Evolutionary conservation across 2,888 invertebrate genomes (phyloP).

Genomic region (Yponomeuta cagnagella): DNA sequence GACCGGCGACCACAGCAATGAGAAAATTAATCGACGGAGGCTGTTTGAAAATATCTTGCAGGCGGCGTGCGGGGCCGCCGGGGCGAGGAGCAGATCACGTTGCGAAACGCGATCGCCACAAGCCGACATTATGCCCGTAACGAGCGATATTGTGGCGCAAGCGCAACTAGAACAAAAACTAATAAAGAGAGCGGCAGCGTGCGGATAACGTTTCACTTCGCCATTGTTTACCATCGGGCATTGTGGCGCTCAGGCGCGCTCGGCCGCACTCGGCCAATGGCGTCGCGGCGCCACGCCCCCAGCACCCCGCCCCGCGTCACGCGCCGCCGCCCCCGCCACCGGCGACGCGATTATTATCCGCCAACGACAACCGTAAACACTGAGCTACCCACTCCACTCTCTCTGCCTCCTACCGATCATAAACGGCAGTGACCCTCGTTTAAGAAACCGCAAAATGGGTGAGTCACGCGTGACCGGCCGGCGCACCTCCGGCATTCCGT

Average conservation of each 20-base stretch:
- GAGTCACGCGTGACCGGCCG: not conserved
- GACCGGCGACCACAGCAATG: not conserved
- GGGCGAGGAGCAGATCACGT: conserved; percentile 7
- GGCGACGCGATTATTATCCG: conserved; percentile 4
- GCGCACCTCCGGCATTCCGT: not conserved
- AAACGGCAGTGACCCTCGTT: not conserved
- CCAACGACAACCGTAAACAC: not conserved
- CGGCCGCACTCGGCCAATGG: conserved; percentile 17
- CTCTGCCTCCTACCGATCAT: conserved; percentile 4
- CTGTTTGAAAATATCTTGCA: conserved; percentile 5
- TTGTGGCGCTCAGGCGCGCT: conserved; percentile 5
- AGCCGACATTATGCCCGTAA: conserved; percentile 11
- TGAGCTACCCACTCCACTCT: not conserved
- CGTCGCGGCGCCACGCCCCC: conserved; percentile 15
- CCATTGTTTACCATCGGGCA: conserved; percentile 36
- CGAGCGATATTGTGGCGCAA: conserved; percentile 22
- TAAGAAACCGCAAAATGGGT: not conserved
- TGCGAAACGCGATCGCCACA: conserved; percentile 14
- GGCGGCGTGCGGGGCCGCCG: not conserved
- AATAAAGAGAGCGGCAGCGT: conserved; percentile 29
- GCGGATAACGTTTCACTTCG: conserved; percentile 41
- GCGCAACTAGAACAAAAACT: conserved; percentile 28
- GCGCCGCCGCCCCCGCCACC: conserved; percentile 9
- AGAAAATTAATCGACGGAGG: conserved; percentile 3
- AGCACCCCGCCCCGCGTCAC: conserved; percentile 16